Evolutionary conservation across 2,113 vertebrate species (phyloP).

Genomic region (Lamprologus sp.): DNA sequence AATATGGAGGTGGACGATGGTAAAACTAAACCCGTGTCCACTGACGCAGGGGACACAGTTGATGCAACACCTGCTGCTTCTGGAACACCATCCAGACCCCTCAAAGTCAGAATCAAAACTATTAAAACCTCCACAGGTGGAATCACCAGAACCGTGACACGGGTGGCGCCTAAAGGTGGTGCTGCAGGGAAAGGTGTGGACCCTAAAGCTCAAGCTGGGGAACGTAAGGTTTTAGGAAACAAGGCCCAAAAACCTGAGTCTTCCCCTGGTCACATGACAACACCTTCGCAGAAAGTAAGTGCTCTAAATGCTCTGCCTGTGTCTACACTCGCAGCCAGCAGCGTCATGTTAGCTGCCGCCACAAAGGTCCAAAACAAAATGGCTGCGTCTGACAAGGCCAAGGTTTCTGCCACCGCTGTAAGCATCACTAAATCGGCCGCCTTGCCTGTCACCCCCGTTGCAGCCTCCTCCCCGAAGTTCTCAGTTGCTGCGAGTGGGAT

Average conservation of each 20-base stretch:
- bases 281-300: conserved; percentile 76
- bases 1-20: conserved; percentile 58
- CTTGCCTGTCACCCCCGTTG: conserved; percentile 51
- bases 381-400: conserved; percentile 69
- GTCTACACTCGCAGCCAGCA: conserved; percentile 85
- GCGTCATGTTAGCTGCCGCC: conserved; percentile 91
- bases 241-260: conserved; percentile 55
- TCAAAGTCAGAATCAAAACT: conserved; percentile 96
- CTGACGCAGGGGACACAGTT: not conserved
- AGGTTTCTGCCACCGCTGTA: conserved; percentile 65
- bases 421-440: conserved; percentile 63
- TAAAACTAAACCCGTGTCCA: conserved; percentile 23
- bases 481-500: conserved; percentile 65
- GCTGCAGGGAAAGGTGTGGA: conserved; percentile 57
- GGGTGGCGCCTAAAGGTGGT: conserved; percentile 77
- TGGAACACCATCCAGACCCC: conserved; percentile 70
- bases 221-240: conserved; percentile 52
- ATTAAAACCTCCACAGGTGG: conserved; percentile 89
- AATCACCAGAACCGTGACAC: conserved; percentile 90
- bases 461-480: conserved; percentile 62
- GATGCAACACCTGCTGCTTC: not conserved
- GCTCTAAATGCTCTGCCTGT: conserved; percentile 79
- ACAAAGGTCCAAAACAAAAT: conserved; percentile 92
- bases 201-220: conserved; percentile 55
- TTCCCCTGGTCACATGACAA: conserved; percentile 54